phyloP scores from a whole-genome alignment of 2,888 invertebrate genomes.

The Serripes groenlandicus region DNA sequence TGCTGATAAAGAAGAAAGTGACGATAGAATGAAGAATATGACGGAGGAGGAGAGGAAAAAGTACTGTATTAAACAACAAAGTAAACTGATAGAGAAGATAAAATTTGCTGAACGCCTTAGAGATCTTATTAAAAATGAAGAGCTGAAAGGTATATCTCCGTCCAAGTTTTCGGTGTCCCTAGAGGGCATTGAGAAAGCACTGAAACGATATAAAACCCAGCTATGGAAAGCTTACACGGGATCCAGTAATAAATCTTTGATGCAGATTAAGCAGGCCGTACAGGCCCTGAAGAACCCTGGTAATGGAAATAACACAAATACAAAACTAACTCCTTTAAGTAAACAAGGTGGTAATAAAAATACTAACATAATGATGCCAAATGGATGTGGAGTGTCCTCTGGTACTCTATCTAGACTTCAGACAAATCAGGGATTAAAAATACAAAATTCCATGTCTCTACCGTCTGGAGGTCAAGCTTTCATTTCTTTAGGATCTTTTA shows the following conservation, averaged over 20 bases:
- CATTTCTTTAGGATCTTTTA: neutral
- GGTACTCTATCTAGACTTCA: constrained; percentile 42
- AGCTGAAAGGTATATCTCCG: constrained; percentile 46
- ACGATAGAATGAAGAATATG: neutral
- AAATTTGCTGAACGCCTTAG: constrained; percentile 66
- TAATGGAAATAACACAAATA: neutral
- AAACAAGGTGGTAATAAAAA: neutral
- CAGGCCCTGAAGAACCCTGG: constrained; percentile 36
- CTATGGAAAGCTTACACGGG: constrained; percentile 65
- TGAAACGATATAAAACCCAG: constrained; percentile 64
- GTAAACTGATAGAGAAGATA: constrained; percentile 66
- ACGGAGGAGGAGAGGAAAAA: constrained; percentile 44
- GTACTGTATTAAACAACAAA: constrained; percentile 44
- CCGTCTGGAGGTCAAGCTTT: neutral
- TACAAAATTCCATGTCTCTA: constrained; percentile 3
- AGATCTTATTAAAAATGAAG: constrained; percentile 56
- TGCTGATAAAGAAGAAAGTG: constrained; percentile 8
- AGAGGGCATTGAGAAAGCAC: constrained; percentile 66
- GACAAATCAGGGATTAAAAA: constrained; percentile 50
- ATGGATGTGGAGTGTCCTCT: constrained; percentile 12
- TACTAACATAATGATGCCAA: constrained; percentile 2
- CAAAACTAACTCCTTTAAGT: neutral
- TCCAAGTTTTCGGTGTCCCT: constrained; percentile 61
- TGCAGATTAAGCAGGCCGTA: constrained; percentile 57
- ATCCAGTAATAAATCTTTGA: constrained; percentile 41